Base-by-base conservation (phyloP, 2,113 vertebrate genomes). In the Etia nguti region DNA sequence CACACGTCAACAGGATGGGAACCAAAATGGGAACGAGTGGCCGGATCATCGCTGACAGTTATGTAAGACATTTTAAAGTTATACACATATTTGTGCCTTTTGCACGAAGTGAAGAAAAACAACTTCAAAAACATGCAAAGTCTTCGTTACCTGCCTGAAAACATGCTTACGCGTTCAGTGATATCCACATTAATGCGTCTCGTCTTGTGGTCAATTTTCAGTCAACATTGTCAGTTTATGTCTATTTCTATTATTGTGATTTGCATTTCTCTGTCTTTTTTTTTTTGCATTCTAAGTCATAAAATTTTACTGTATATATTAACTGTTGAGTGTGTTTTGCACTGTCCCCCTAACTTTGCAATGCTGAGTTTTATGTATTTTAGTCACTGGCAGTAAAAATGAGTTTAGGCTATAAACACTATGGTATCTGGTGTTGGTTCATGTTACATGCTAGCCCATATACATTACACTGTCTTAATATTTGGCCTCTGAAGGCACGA, bases 251-350 rank as follows among this genome's bases (percentile, higher is more conserved):
- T 38, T 38, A 65, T 38, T 38, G 11, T 5, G 36, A 15, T 41
- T 22, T 15, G 62, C 0, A 0, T 9, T 24, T n/a, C 0, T 68
- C 36, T 68, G 0, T 68, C n/a, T 9, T 24, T 13, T 70, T 13
- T 70, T 24, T 70, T 36, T 70, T 70, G 59, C 18, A 62, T 62
- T 62, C 11, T 22, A 22, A 1, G 13, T 68, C 36, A 38, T 68
- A 22, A 68, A 13, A 20, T 1, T 0, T 68, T 68, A 41, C n/a
- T 70, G 65, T 43, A 16, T 22, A 5, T 24, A 0, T 70, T 0
- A 43, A 10, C n/a, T 43, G 65, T 1, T 10, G 65, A 70, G n/a
- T 70, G 36, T 43, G n/a, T 70, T 43, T 70, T 24, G 0, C 36
- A 70, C n/a, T 24, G 36, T 70, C 36, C n/a, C n/a, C 0, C 0